These are phyloP conservation scores for Rhizomys pruinosus DNA, from an alignment of 2,113 vertebrate genomes.

Conservation along the genomic window DNA sequence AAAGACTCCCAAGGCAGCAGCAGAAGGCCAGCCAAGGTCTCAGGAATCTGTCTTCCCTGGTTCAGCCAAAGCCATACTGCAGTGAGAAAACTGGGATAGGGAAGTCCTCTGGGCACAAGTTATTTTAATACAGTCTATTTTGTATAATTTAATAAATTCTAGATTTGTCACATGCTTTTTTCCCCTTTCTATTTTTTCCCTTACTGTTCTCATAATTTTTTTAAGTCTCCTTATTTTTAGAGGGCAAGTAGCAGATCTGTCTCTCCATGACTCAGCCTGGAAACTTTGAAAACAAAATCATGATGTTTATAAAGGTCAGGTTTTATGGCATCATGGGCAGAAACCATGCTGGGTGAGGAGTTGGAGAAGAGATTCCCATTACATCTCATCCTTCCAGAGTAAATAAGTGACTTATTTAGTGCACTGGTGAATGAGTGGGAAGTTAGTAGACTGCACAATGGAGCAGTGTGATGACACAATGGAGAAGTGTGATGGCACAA, in stretches of 20 bases:
- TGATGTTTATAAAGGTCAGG: background rate
- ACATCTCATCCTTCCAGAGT: background rate
- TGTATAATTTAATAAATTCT: constrained; percentile 47
- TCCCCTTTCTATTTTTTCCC: background rate
- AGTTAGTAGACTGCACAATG: no score
- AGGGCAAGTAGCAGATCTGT: constrained; percentile 25
- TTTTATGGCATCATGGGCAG: background rate
- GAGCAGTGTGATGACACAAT: no score
- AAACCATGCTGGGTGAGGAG: accelerated
- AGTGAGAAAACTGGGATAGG: background rate
- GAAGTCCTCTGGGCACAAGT: background rate
- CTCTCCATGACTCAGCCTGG: constrained; percentile 14
- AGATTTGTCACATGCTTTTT: background rate
- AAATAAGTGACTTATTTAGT: background rate
- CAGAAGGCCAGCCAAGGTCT: background rate
- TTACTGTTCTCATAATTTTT: background rate
- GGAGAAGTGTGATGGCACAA: no score
- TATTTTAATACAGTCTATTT: constrained; percentile 53
- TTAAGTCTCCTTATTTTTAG: background rate
- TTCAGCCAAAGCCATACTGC: background rate
- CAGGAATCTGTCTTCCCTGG: background rate
- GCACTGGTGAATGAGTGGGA: background rate
- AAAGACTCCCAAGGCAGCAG: background rate
- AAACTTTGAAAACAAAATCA: background rate
- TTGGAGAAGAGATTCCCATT: background rate